phyloP scores from a whole-genome alignment of 1,140 invertebrate genomes.

The Trichogramma pretiosum region DNA sequence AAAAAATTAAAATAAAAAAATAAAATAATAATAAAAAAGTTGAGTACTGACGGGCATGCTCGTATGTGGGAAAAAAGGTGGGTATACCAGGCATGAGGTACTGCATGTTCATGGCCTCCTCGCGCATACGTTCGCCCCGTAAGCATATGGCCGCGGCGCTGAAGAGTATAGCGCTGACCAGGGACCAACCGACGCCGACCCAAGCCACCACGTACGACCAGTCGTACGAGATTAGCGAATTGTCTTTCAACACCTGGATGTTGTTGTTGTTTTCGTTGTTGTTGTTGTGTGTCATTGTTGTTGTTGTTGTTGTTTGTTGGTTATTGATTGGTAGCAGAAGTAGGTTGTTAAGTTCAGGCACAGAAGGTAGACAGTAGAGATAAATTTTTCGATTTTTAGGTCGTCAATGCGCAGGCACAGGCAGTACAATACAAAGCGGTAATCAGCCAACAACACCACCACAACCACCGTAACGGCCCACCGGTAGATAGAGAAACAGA shows the following conservation, averaged over 20 bases:
- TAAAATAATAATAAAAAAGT: too few relatives aligned
- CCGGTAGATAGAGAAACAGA: conserved; percentile 53
- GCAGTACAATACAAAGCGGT: too few relatives aligned
- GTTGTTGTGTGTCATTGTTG: too few relatives aligned
- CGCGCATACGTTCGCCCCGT: conserved; percentile 80
- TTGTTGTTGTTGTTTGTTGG: too few relatives aligned
- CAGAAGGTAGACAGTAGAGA: too few relatives aligned
- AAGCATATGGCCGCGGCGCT: conserved; percentile 87
- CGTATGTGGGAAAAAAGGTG: conserved; percentile 13
- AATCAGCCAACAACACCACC: conserved; percentile 3
- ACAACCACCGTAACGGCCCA: conserved; percentile 30
- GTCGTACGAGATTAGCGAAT: conserved; percentile 79
- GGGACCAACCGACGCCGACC: conserved; percentile 82
- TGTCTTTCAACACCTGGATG: conserved; percentile 73
- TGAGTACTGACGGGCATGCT: conserved; percentile 18
- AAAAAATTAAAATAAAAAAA: too few relatives aligned
- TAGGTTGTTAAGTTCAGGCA: too few relatives aligned
- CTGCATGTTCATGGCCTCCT: conserved; percentile 93
- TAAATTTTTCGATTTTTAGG: too few relatives aligned
- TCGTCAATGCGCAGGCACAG: conserved; percentile 4
- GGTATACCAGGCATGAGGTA: conserved; percentile 91
- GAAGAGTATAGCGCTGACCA: conserved; percentile 83
- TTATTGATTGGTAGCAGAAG: too few relatives aligned
- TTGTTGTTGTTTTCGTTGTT: conserved; percentile 20
- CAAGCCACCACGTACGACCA: conserved; percentile 94